Percentiles rank a stretch among this genome's conserved stretches.
phyloP scores from a whole-genome alignment of 1,140 invertebrate genomes.

The Aphelinus atriplicis region DNA sequence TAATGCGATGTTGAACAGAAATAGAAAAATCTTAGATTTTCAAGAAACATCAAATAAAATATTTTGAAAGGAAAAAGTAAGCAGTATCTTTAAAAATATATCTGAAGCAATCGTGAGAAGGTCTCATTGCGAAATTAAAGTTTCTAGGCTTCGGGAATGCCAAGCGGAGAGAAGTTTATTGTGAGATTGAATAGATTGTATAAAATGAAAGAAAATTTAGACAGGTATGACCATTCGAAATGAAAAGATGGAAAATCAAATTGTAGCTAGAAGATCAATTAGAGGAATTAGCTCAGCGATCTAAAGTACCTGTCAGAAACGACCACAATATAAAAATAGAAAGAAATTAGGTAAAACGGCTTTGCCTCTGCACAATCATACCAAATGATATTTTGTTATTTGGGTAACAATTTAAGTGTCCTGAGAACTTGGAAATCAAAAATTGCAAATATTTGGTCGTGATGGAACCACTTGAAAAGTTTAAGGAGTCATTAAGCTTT shows the following conservation, averaged over 20 bases:
- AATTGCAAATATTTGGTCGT: conserved; percentile 7
- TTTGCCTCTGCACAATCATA: conserved; percentile 50
- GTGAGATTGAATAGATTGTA: conserved; percentile 32
- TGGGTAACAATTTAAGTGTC: conserved; percentile 17
- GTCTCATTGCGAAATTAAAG: conserved; percentile 34
- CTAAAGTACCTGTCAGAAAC: conserved; percentile 62
- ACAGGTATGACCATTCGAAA: conserved; percentile 30
- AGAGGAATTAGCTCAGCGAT: conserved; percentile 50
- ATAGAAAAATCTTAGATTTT: conserved; percentile 22
- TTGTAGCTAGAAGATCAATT: conserved; percentile 30
- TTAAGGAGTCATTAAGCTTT: neutral
- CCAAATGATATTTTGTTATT: conserved; percentile 40
- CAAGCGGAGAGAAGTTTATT: conserved; percentile 21
- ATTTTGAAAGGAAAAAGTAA: conserved; percentile 10
- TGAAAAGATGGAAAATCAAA: conserved; percentile 30
- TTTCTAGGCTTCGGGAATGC: conserved; percentile 9
- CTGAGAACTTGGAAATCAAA: conserved; percentile 25
- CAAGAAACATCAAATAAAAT: conserved; percentile 21
- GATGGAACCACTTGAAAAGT: conserved; percentile 12
- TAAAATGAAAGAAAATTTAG: conserved; percentile 30
- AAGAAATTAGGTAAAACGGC: conserved; percentile 33
- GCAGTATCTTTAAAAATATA: conserved; percentile 14
- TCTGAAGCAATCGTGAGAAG: conserved; percentile 19
- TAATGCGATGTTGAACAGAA: conserved; percentile 29
- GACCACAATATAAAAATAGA: conserved; percentile 48